A percentile compares a stretch with the other conserved stretches of the same genome.
phyloP scores from a whole-genome alignment of 1,140 invertebrate species.

The Gryon sp. region DNA sequence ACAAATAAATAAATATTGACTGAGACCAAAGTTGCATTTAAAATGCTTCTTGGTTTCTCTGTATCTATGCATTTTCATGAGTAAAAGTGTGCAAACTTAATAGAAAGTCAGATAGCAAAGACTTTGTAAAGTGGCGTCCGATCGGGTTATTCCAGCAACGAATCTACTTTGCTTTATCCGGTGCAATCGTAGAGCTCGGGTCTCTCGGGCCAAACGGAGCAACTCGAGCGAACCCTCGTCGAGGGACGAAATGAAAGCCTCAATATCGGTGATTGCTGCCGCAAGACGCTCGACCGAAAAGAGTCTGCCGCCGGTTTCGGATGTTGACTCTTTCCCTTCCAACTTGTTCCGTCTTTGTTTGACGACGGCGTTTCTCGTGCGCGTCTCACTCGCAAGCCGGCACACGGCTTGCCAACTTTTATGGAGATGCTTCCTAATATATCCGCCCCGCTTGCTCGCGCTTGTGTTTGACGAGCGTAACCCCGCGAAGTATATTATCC shows the following conservation, averaged over 20 bases:
- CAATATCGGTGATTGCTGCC: constrained; percentile 80
- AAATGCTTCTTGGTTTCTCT: constrained; percentile 3
- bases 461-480: constrained; percentile 80
- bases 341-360: constrained; percentile 16
- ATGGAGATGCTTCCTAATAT: constrained; percentile 80
- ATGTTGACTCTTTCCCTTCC: constrained; percentile 77
- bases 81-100: constrained; percentile 47
- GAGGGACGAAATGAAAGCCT: constrained; percentile 78
- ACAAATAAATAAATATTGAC: constrained; percentile 45
- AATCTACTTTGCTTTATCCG: constrained; percentile 62
- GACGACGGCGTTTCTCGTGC: not conserved
- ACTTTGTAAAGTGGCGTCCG: constrained; percentile 57
- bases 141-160: constrained; percentile 56
- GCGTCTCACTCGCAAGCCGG: constrained; percentile 22
- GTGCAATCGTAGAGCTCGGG: constrained; percentile 57
- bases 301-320: constrained; percentile 56
- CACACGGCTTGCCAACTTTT: constrained; percentile 75
- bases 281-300: constrained; percentile 75
- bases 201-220: constrained; percentile 43
- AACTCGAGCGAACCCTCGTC: constrained; percentile 58
- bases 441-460: constrained; percentile 78
- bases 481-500: constrained; percentile 79
- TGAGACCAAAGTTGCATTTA: not conserved
- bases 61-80: constrained; percentile 34
- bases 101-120: constrained; percentile 56